phyloP scores from a whole-genome alignment of 2,113 vertebrate species.

The Petaurus breviceps region DNA sequence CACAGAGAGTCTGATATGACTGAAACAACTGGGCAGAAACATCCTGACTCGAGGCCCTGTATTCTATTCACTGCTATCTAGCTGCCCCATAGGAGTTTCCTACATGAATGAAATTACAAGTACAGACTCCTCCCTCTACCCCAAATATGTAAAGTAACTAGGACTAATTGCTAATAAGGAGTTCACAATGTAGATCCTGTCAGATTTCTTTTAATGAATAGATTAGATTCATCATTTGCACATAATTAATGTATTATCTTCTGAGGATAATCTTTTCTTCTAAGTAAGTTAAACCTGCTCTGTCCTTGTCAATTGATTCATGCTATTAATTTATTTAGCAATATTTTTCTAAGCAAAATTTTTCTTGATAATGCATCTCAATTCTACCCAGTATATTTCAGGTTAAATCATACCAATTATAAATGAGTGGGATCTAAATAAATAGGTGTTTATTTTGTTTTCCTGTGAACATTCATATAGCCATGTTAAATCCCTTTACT shows the following conservation, averaged over 20 bases:
- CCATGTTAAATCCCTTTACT: neutral
- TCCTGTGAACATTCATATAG: neutral
- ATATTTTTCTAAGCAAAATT: slow-evolving; percentile 19
- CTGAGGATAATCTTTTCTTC: slow-evolving; percentile 34
- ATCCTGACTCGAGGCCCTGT: neutral
- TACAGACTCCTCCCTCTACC: neutral
- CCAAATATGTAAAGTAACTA: neutral
- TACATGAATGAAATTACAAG: neutral
- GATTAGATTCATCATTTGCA: neutral
- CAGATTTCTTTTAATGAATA: neutral
- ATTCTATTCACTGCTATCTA: neutral
- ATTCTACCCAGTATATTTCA: neutral
- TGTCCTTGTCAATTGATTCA: neutral
- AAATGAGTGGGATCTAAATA: neutral
- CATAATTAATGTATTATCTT: neutral
- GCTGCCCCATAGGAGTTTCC: neutral
- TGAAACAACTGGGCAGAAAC: neutral
- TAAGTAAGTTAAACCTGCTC: neutral
- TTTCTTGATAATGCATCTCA: neutral
- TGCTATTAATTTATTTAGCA: slow-evolving; percentile 6
- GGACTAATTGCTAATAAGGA: neutral
- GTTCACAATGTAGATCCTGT: neutral
- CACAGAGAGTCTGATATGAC: neutral
- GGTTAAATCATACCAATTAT: slow-evolving; percentile 27
- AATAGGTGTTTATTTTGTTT: neutral